Evolutionary conservation across 2,888 invertebrate genomes (phyloP), one percentile per base, ranked within the genome.

Genomic region (Pocota personata): DNA sequence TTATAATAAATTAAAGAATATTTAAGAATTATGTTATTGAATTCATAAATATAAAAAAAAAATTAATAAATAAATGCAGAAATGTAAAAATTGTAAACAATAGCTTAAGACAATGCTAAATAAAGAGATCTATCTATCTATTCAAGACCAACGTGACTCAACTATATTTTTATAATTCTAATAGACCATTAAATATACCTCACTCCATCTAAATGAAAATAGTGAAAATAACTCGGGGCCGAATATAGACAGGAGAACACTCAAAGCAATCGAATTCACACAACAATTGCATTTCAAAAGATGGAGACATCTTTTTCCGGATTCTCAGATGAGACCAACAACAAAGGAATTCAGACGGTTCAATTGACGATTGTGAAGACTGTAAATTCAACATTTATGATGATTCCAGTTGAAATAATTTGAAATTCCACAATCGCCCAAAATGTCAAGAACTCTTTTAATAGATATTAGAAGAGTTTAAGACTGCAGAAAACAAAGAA

Each of bases 301-400:
- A 96, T 97, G 0, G 97, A 97, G 91, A 97, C 97, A 0, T 96
- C 96, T 21, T 97, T 97, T 14, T 97, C 97, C 0, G 97, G 96
- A 8, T 97, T 96, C 91, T 95, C 96, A 0, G 97, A 97, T 90
- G 97, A 97, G 91, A 97, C 96, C 1, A 95, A 96, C 91, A 96
- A 96, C 91, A 97, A 97, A 90, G 94, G 94, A 1, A 97, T 97
- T 3, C 97, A 97, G 90, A 97, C 97, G 0, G 97, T 92, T 96
- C 96, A 0, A 97, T 97, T 84, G 96, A 96, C 66, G 97, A 97
- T 90, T 97, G 97, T 10, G 97, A 97, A 88, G 96, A 97, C 91
- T 97, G 96, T 91, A 95, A 96, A 88, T 96, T 97, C 91, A 97
- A 96, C 91, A 97, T 97, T 90, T 97, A 97, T 90, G 96, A 96